Percentiles rank a stretch among this genome's conserved stretches.
phyloP scores from a whole-genome alignment of 2,113 vertebrate genomes.

The Agapornis roseicollis region DNA sequence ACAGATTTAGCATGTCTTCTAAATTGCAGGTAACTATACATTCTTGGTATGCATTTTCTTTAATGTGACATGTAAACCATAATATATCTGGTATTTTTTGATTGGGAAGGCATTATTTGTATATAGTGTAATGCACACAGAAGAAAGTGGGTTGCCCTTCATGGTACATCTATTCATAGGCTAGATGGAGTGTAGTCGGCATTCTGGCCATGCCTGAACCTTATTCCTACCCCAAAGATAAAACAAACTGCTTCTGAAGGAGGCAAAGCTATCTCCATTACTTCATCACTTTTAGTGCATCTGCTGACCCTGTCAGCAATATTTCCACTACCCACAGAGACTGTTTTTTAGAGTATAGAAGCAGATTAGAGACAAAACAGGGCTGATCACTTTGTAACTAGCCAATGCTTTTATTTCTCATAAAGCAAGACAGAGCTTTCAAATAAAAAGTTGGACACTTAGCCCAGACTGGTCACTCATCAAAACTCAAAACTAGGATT shows the following conservation, averaged over 20 bases:
- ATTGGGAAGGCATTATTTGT: neutral
- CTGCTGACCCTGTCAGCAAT: neutral
- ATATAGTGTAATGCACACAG: neutral
- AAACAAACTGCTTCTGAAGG: neutral
- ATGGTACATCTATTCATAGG: neutral
- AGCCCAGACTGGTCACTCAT: neutral
- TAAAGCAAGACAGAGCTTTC: neutral
- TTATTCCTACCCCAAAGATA: neutral
- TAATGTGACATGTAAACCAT: neutral
- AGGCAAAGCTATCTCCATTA: neutral
- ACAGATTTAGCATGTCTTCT: neutral
- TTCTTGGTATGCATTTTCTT: neutral
- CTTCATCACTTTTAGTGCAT: neutral
- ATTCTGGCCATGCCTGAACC: neutral
- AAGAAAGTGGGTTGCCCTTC: neutral
- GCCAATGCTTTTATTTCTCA: neutral
- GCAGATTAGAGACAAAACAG: neutral
- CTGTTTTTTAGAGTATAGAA: neutral
- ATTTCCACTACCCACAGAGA: neutral
- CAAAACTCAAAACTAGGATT: neutral
- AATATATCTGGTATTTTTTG: neutral
- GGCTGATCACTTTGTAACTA: neutral
- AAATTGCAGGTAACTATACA: neutral
- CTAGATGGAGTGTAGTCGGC: neutral
- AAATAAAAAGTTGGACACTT: neutral